Evolutionary conservation across 2,797 vertebrate species (phyloP).

Genomic region (Schizothorax lantsangensis): DNA sequence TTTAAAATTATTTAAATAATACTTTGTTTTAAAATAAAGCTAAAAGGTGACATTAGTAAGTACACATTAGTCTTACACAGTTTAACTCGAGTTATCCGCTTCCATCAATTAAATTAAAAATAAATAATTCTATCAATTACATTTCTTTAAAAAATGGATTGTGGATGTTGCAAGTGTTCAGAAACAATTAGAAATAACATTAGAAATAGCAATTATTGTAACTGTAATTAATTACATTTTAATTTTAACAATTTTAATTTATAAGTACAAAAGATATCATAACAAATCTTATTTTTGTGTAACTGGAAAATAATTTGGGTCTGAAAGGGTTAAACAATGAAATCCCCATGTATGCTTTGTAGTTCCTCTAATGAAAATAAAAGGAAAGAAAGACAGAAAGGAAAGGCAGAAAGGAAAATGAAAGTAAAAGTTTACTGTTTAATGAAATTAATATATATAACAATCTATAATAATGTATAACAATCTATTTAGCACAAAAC

Average conservation of each 20-base stretch:
- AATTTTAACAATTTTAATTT: neutral
- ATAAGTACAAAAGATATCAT: neutral
- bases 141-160: neutral
- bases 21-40: neutral
- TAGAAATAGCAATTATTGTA: neutral
- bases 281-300: neutral
- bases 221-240: neutral
- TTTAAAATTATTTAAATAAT: neutral
- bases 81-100: neutral
- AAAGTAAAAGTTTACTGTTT: neutral
- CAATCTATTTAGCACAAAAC: neutral
- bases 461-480: neutral
- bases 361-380: neutral
- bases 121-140: neutral
- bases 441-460: neutral
- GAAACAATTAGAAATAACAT: neutral
- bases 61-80: neutral
- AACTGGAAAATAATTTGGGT: neutral
- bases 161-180: neutral
- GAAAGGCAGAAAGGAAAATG: slow-evolving; percentile 4
- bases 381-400: neutral
- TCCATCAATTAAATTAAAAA: neutral
- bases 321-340: neutral
- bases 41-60: neutral
- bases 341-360: neutral